phyloP scores from a whole-genome alignment of 2,113 vertebrate species.

The Numenius arquata region DNA sequence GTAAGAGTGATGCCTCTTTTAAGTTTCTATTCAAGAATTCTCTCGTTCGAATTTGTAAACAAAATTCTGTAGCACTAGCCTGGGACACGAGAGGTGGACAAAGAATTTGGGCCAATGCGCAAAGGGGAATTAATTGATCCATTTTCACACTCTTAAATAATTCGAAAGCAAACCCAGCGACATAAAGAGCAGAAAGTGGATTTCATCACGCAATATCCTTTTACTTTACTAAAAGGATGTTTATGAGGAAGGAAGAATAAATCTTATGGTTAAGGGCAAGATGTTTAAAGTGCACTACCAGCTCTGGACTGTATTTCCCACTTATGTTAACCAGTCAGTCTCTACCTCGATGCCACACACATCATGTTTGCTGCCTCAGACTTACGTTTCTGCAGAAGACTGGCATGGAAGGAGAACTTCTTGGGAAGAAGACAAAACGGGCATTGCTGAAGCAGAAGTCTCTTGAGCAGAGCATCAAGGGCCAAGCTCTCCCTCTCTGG shows the following conservation, averaged over 20 bases:
- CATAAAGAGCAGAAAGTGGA: not conserved
- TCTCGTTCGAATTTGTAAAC: not conserved
- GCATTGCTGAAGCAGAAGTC: rapidly evolving
- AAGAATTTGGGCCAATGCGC: not conserved
- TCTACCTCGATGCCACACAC: not conserved
- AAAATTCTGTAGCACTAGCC: not conserved
- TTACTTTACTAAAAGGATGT: not conserved
- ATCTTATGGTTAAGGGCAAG: not conserved
- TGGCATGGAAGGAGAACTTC: not conserved
- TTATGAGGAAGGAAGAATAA: not conserved
- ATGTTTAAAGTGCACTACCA: not conserved
- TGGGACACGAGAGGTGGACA: rapidly evolving
- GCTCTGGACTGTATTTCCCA: not conserved
- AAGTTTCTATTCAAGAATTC: not conserved
- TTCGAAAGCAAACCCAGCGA: not conserved
- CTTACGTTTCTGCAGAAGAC: not conserved
- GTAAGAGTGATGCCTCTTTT: not conserved
- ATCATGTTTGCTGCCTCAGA: not conserved
- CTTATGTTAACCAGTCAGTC: not conserved
- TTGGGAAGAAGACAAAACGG: rapidly evolving
- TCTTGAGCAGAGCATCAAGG: not conserved
- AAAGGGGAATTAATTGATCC: not conserved
- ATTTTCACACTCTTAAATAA: not conserved
- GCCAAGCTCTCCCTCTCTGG: not conserved
- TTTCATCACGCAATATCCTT: not conserved